A percentile compares a stretch with the other conserved stretches of the same genome.
These are phyloP conservation scores for Pogonognathellus flavescens DNA, from an alignment of 1,140 invertebrate species.

Conservation along the genomic window DNA sequence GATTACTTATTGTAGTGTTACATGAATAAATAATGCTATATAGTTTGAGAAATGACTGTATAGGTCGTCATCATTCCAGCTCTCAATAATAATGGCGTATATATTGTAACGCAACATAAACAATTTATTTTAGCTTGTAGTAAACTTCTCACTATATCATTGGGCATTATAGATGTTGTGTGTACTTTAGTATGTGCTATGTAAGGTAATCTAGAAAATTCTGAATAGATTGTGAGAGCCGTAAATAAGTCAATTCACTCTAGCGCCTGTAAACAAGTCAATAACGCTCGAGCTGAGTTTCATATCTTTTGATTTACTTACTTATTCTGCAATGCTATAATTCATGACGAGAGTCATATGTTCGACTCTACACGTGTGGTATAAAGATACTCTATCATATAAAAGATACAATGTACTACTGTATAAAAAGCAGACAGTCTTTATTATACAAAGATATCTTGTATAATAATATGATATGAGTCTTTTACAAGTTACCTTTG, in stretches of 20 bases:
- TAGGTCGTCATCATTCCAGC: no score
- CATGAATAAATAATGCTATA: no score
- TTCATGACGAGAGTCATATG: constrained; percentile 17
- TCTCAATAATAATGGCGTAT: no score
- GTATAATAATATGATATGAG: no score
- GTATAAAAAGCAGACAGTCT: neutral
- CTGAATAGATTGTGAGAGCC: constrained; percentile 15
- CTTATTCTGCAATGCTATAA: constrained; percentile 15
- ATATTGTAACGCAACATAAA: no score
- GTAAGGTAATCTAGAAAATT: constrained; percentile 3
- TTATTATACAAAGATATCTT: neutral
- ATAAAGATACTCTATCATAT: no score
- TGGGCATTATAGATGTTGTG: no score
- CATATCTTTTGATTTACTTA: constrained; percentile 38
- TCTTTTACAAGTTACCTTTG: constrained; percentile 4
- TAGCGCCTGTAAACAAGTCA: constrained; percentile 20
- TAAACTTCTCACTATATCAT: no score
- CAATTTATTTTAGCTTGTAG: no score
- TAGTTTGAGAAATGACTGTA: no score
- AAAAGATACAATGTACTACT: no score
- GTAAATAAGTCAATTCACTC: constrained; percentile 28
- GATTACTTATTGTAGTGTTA: no score
- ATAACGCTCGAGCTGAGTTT: constrained; percentile 4
- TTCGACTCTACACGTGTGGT: neutral
- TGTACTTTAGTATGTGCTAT: constrained; percentile 20